Conservation (phyloP, 2,113 vertebrate species). For the Ictalurus punctatus region DNA sequence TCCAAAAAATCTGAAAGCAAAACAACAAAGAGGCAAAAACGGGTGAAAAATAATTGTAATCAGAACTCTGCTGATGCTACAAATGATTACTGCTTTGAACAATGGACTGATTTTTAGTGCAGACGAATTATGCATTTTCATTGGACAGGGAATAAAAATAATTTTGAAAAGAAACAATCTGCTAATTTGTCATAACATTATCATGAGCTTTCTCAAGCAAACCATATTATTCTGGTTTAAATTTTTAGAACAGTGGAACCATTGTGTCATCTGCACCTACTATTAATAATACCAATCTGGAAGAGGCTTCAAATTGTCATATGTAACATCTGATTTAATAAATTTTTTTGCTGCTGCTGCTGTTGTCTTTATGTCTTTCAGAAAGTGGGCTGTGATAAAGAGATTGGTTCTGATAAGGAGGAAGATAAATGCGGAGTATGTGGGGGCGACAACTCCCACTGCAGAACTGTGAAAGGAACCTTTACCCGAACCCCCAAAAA, state of each 20-base stretch:
- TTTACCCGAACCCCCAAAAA: constrained; percentile 93
- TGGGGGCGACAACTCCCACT: constrained; percentile 94
- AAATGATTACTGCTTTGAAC: neutral
- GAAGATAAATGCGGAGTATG: constrained; percentile 97
- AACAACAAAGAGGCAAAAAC: neutral
- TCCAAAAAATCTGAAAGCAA: neutral
- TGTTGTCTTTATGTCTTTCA: constrained; percentile 57
- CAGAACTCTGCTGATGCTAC: neutral
- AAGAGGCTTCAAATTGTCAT: neutral
- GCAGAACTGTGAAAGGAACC: constrained; percentile 90
- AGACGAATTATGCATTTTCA: constrained; percentile 15
- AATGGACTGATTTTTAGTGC: neutral
- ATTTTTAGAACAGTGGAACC: neutral
- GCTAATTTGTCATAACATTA: neutral
- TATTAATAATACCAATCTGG: neutral
- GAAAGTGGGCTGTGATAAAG: constrained; percentile 96
- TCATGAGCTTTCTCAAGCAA: neutral
- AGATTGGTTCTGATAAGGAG: constrained; percentile 88
- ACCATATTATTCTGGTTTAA: neutral
- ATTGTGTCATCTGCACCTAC: neutral
- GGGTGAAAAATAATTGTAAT: neutral
- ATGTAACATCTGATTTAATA: neutral
- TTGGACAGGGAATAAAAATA: neutral
- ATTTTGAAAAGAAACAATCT: neutral
- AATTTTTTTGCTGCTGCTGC: neutral